A percentile compares a stretch with the other conserved stretches of the same genome.
These are phyloP conservation scores for Xanthorhoe spadicearia DNA, from an alignment of 2,888 invertebrate genomes.

Conservation along the genomic window DNA sequence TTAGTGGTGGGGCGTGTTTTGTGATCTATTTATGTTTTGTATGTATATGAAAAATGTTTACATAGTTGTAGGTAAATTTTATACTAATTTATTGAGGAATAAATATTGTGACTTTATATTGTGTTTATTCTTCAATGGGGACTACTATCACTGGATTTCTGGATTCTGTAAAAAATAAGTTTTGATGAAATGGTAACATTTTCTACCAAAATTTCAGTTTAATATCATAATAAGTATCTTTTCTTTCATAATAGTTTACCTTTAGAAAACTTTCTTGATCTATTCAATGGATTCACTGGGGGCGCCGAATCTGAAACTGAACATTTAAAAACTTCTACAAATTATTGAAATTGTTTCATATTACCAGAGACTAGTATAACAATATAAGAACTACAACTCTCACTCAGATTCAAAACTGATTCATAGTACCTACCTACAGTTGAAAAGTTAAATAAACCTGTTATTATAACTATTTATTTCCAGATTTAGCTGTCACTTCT, in stretches of 20 bases:
- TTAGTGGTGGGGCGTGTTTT: not conserved
- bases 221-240: too few species aligned
- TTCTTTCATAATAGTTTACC: conserved; percentile 35
- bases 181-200: not conserved
- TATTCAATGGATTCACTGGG: conserved; percentile 33
- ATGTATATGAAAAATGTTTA: not conserved
- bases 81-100: not conserved
- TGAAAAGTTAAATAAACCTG: not conserved
- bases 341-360: conserved; percentile 16
- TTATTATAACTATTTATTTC: too few species aligned
- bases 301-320: conserved; percentile 47
- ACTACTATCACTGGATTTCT: conserved; percentile 59
- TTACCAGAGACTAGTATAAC: too few species aligned
- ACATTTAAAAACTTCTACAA: conserved; percentile 26
- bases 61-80: conserved; percentile 1
- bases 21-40: conserved; percentile 6
- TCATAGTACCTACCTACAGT: not conserved
- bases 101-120: not conserved
- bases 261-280: conserved; percentile 49
- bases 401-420: not conserved
- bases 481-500: not conserved
- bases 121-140: conserved; percentile 57
- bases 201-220: not conserved
- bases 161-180: conserved; percentile 47
- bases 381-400: not conserved